phyloP scores from a whole-genome alignment of 1,140 invertebrate species.

The Centruroides sculpturatus region DNA sequence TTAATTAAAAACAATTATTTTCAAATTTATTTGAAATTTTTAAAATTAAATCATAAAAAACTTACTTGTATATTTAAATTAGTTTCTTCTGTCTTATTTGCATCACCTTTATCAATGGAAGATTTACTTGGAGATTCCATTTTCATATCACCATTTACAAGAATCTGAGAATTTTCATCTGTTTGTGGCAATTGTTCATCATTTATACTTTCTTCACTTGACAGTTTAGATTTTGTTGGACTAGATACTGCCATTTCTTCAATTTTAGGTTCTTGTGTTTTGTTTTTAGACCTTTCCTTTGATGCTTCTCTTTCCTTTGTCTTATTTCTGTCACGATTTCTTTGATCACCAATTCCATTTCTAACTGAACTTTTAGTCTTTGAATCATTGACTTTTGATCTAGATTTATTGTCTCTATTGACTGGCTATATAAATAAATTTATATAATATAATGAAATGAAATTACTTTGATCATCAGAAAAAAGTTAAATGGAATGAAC shows the following conservation, averaged over 20 bases:
- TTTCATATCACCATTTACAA: neutral
- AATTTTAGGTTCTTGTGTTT: slow-evolving; percentile 3
- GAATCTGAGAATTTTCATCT: neutral
- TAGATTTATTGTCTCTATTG: neutral
- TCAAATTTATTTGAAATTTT: too few relatives aligned
- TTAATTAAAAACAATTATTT: too few relatives aligned
- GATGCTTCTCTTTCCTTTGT: slow-evolving; percentile 9
- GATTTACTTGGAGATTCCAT: neutral
- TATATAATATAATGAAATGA: too few relatives aligned
- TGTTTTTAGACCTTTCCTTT: slow-evolving; percentile 2
- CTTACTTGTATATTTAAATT: too few relatives aligned
- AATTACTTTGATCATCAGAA: too few relatives aligned
- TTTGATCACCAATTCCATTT: slow-evolving; percentile 1
- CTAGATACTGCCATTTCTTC: neutral
- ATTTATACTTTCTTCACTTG: neutral
- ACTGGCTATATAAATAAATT: neutral
- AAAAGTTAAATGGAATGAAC: too few relatives aligned
- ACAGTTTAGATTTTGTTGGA: neutral
- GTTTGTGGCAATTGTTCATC: neutral
- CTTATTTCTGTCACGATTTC: neutral
- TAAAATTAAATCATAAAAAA: too few relatives aligned
- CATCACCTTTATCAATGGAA: neutral
- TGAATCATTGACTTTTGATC: neutral
- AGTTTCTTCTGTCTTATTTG: too few relatives aligned
- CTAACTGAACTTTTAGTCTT: slow-evolving; percentile 2